These are phyloP conservation scores for Neosalanx taihuensis DNA, from an alignment of 2,797 vertebrate genomes.

Conservation along the genomic window DNA sequence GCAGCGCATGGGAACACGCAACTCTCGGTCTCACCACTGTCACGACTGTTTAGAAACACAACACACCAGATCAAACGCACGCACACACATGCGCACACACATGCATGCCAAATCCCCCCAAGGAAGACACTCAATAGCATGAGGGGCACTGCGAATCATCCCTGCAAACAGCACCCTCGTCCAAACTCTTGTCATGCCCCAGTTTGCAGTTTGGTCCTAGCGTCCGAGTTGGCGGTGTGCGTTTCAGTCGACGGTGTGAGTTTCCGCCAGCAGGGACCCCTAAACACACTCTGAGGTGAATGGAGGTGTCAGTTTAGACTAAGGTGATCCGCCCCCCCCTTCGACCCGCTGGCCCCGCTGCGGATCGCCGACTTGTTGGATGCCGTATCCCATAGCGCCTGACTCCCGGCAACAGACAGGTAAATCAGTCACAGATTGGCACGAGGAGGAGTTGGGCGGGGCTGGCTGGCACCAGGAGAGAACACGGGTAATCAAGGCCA, in stretches of 20 bases:
- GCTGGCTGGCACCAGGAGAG: slow-evolving; percentile 65
- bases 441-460: slow-evolving; percentile 75
- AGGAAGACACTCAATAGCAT: slow-evolving; percentile 63
- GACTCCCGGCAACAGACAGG: slow-evolving; percentile 78
- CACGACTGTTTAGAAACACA: slow-evolving; percentile 54
- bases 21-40: slow-evolving; percentile 56
- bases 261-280: not conserved
- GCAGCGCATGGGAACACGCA: slow-evolving; percentile 63
- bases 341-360: slow-evolving; percentile 67
- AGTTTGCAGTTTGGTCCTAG: slow-evolving; percentile 19
- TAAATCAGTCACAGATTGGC: slow-evolving; percentile 88
- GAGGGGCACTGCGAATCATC: slow-evolving; percentile 42
- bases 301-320: slow-evolving; percentile 84
- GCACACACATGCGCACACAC: slow-evolving; percentile 25
- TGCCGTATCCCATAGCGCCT: slow-evolving; percentile 78
- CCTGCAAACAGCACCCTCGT: slow-evolving; percentile 45
- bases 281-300: slow-evolving; percentile 51
- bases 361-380: slow-evolving; percentile 75
- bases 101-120: slow-evolving; percentile 36
- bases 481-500: slow-evolving; percentile 20
- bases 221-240: not conserved
- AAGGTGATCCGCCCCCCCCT: slow-evolving; percentile 79
- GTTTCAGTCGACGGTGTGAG: slow-evolving; percentile 22
- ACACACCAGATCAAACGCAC: slow-evolving; percentile 55
- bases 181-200: slow-evolving; percentile 50